A percentile compares a stretch with the other conserved stretches of the same genome.
phyloP scores from a whole-genome alignment of 2,888 invertebrate species.

The Synanthedon vespiformis region DNA sequence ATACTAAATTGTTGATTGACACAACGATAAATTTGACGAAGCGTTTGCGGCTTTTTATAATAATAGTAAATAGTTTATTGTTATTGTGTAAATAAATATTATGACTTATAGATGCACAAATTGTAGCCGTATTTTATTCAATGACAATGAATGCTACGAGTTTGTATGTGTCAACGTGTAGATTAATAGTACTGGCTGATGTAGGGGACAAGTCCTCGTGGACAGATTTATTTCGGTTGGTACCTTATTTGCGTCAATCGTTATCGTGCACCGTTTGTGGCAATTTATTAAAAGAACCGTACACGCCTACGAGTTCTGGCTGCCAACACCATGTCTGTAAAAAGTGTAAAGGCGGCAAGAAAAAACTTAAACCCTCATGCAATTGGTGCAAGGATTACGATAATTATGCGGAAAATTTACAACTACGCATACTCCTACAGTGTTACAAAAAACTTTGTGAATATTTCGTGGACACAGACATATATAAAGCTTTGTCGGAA shows the following conservation, averaged over 20 bases:
- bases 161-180: slow-evolving; percentile 85
- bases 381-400: slow-evolving; percentile 87
- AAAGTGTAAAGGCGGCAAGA: slow-evolving; percentile 85
- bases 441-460: slow-evolving; percentile 92
- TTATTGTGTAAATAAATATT: slow-evolving; percentile 53
- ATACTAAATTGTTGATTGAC: too few relatives aligned
- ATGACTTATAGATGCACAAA: slow-evolving; percentile 32
- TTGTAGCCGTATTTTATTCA: slow-evolving; percentile 19
- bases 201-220: slow-evolving; percentile 78
- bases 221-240: slow-evolving; percentile 84
- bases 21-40: slow-evolving; percentile 11
- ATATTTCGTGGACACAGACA: slow-evolving; percentile 80
- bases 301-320: slow-evolving; percentile 79
- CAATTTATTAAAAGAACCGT: slow-evolving; percentile 84
- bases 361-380: slow-evolving; percentile 87
- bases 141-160: slow-evolving; percentile 82
- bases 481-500: slow-evolving; percentile 74
- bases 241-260: slow-evolving; percentile 87
- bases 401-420: slow-evolving; percentile 84
- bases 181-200: slow-evolving; percentile 81
- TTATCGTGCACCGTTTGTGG: slow-evolving; percentile 92
- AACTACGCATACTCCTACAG: slow-evolving; percentile 83
- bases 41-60: slow-evolving; percentile 59
- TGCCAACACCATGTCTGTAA: slow-evolving; percentile 93
- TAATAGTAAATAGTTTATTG: slow-evolving; percentile 19